Evolutionary conservation across 2,113 vertebrate species (phyloP).

Genomic region (Oreochromis tanganicae): DNA sequence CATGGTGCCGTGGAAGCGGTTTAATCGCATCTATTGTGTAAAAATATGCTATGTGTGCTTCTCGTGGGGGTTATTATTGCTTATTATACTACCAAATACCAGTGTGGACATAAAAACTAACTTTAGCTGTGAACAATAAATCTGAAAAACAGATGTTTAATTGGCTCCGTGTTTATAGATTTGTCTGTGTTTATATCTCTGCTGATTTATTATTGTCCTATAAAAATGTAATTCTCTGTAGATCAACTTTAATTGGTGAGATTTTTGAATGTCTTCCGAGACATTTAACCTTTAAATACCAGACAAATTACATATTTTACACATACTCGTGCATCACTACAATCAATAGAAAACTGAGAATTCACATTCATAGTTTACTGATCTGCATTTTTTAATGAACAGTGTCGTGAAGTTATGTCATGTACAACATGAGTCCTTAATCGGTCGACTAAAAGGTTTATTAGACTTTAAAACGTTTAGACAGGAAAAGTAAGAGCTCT

Average conservation of each 20-base stretch:
- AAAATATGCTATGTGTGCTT: background rate
- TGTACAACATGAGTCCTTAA: background rate
- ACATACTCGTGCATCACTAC: background rate
- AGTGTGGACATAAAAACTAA: fast-evolving
- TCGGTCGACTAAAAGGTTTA: background rate
- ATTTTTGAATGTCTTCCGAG: fast-evolving
- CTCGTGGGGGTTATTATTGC: background rate
- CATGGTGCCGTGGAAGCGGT: background rate
- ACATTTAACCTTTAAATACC: background rate
- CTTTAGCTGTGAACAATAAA: background rate
- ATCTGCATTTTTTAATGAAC: background rate
- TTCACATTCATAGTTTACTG: background rate
- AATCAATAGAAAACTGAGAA: background rate
- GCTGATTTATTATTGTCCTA: background rate
- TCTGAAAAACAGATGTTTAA: background rate
- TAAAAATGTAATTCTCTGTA: background rate
- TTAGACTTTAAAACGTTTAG: fast-evolving
- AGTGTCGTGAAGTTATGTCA: fast-evolving
- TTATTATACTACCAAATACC: background rate
- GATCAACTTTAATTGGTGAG: background rate
- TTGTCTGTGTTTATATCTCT: background rate
- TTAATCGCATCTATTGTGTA: background rate
- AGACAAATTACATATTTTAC: background rate
- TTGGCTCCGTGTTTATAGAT: background rate
- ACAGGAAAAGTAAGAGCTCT: fast-evolving